Evolutionary conservation across 2,113 vertebrate genomes (phyloP), one percentile per base, ranked within the genome.

Genomic region (Nanorana parkeri): DNA sequence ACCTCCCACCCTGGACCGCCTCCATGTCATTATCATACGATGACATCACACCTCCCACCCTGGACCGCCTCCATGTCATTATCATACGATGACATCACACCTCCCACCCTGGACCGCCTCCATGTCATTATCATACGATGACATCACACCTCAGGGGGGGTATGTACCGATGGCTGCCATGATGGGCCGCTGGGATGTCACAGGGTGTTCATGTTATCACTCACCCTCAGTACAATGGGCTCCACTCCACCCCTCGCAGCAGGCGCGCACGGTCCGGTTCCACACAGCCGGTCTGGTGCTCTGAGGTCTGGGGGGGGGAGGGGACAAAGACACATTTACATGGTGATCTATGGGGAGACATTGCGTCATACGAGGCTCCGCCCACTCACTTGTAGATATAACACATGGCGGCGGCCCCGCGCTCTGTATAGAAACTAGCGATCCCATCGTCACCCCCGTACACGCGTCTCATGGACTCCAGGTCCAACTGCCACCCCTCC

Each of bases 181-280:
- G n/a, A n/a, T n/a, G n/a, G n/a, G n/a, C n/a, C n/a, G n/a, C n/a
- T n/a, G n/a, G n/a, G n/a, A n/a, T n/a, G n/a, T n/a, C n/a, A n/a
- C n/a, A n/a, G n/a, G 24, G 20, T 10, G n/a, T 10, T 16, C n/a
- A 20, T 19, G 17, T 3, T 2, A 52, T 69, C 3, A 23, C 85
- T 87, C 88, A 97, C 96, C 95, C 54, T 96, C 91, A 0, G 93
- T 90, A 87, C 96, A 98, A 52, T 16, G 92, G 1, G 89, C 29
- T 0, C 96, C 96, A 0, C 80, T 92, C 96, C 96, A 97, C 23
- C 96, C 97, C 3, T 92, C 94, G 26, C 97, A 99, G 75, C 96
- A 98, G 0, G 76, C 67, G 0, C 84, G 89, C 64, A 92, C 89
- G 0, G 94, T 96, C 61, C 84, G 90, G 87, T 95, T 97, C 86